A percentile compares a stretch with the other conserved stretches of the same genome.
phyloP scores from a whole-genome alignment of 2,797 vertebrate species.

The Gallirallus australis region DNA sequence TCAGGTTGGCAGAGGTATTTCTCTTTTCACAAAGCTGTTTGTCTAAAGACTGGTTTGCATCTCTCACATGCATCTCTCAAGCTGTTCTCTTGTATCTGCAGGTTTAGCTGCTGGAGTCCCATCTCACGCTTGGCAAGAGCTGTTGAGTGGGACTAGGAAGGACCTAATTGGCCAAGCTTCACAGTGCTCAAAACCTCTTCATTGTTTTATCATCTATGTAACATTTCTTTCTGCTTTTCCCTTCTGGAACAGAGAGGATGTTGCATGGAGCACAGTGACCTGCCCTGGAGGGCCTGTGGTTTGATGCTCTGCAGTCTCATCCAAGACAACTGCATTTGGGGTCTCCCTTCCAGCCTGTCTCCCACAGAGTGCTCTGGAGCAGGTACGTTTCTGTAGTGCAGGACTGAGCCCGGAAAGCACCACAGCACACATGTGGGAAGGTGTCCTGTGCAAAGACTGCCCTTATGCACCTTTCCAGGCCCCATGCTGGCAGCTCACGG shows the following conservation, averaged over 20 bases:
- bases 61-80: not conserved
- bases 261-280: not conserved
- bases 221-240: not conserved
- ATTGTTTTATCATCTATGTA: not conserved
- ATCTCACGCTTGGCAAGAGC: not conserved
- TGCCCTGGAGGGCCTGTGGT: not conserved
- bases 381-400: not conserved
- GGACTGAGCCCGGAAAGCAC: not conserved
- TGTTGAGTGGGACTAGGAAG: not conserved
- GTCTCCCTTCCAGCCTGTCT: not conserved
- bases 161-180: not conserved
- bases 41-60: not conserved
- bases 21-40: not conserved
- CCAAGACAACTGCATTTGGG: not conserved
- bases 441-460: not conserved
- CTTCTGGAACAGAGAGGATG: not conserved
- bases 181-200: not conserved
- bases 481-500: not conserved
- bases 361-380: not conserved
- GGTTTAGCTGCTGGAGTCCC: not conserved
- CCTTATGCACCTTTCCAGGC: not conserved
- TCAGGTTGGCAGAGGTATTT: not conserved
- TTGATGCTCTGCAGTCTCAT: not conserved
- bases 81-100: not conserved
- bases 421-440: not conserved